phyloP scores from a whole-genome alignment of 2,113 vertebrate genomes.

The Haplotaxodon microlepis region DNA sequence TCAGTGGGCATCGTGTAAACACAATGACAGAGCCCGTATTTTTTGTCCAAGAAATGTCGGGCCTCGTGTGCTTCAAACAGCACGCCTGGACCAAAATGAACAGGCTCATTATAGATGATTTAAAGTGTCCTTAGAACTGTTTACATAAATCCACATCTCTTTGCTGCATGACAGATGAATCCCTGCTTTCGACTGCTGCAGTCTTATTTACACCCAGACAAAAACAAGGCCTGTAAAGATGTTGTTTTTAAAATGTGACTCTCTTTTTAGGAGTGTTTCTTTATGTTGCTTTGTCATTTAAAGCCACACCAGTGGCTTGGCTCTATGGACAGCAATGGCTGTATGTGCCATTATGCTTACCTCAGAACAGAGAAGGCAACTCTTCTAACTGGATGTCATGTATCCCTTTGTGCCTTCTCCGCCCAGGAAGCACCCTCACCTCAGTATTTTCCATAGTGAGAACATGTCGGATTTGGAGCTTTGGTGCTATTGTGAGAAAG shows the following conservation, averaged over 20 bases:
- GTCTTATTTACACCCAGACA: not conserved
- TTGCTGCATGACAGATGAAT: not conserved
- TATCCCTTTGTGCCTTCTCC: rapidly evolving
- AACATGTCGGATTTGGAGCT: not conserved
- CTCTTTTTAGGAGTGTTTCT: not conserved
- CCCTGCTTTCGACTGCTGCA: not conserved
- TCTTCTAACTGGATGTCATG: not conserved
- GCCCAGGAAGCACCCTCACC: not conserved
- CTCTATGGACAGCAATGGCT: rapidly evolving
- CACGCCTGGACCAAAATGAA: not conserved
- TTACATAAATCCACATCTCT: not conserved
- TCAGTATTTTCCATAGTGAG: not conserved
- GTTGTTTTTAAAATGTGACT: not conserved
- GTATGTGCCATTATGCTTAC: not conserved
- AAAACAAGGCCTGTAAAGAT: not conserved
- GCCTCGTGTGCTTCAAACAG: not conserved
- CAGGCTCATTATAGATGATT: not conserved
- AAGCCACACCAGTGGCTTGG: not conserved
- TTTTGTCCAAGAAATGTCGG: not conserved
- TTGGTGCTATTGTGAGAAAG: not conserved
- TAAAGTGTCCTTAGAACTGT: not conserved
- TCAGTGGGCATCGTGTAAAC: slow-evolving; percentile 14
- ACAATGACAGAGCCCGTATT: slow-evolving; percentile 23
- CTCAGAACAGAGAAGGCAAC: not conserved
- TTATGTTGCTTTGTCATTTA: not conserved